These are phyloP conservation scores for Styela clava DNA, from an alignment of 23 tunicate species.

Conservation along the genomic window DNA sequence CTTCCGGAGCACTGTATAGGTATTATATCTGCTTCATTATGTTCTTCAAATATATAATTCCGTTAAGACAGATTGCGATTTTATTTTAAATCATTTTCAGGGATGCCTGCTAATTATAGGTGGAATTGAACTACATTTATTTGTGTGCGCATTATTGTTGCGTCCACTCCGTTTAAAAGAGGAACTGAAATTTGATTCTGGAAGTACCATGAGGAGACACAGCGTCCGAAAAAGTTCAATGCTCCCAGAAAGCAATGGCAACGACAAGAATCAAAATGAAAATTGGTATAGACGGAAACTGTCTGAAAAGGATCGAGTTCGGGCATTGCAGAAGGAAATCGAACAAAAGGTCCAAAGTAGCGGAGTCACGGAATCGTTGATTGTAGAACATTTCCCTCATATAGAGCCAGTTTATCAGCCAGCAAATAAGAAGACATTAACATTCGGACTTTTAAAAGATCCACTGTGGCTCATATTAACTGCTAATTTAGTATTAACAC, in stretches of 20 bases:
- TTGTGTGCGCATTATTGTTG: constrained; percentile 69
- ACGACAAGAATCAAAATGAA: not conserved
- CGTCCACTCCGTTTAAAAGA: constrained; percentile 71
- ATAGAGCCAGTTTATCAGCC: constrained; percentile 90
- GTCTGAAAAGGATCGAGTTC: constrained; percentile 43
- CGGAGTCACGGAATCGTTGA: constrained; percentile 82
- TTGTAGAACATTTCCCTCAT: constrained; percentile 78
- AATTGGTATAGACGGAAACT: constrained; percentile 42
- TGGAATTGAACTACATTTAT: constrained; percentile 70
- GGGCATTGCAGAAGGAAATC: constrained; percentile 47
- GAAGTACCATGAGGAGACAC: constrained; percentile 47
- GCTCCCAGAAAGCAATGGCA: not conserved
- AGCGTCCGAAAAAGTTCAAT: constrained; percentile 29
- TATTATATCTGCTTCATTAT: no score
- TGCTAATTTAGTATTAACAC: constrained; percentile 64
- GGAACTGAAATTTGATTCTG: constrained; percentile 61
- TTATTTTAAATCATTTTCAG: not conserved
- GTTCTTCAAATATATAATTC: no score
- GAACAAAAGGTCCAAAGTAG: constrained; percentile 48
- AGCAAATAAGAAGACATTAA: constrained; percentile 51
- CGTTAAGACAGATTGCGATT: no score
- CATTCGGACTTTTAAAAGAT: constrained; percentile 58
- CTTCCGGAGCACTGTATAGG: no score
- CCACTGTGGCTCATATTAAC: constrained; percentile 84
- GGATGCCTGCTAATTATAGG: constrained; percentile 75